These are phyloP conservation scores for Chouioia cunea DNA, from an alignment of 2,888 invertebrate species.

Conservation along the genomic window DNA sequence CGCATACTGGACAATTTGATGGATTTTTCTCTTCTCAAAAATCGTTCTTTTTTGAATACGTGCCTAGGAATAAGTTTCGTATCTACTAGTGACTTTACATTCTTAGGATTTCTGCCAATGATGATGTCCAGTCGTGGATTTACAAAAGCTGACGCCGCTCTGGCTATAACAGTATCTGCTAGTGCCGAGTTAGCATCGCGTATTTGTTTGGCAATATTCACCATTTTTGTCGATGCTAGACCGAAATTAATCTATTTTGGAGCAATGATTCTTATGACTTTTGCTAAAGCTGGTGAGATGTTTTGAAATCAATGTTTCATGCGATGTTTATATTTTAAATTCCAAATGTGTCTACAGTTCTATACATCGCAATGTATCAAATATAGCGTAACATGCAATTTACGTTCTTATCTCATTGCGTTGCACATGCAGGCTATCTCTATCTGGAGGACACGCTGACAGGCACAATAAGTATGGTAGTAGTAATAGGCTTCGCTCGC, in stretches of 20 bases:
- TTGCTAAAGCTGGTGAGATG: constrained; percentile 78
- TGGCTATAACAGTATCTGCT: constrained; percentile 79
- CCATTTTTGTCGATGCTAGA: constrained; percentile 74
- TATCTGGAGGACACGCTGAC: constrained; percentile 71
- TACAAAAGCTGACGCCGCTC: constrained; percentile 74
- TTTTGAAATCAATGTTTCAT: not conserved
- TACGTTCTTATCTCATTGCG: not conserved
- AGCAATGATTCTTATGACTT: constrained; percentile 76
- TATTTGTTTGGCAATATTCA: constrained; percentile 74
- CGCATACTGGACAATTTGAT: constrained; percentile 56
- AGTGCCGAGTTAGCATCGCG: constrained; percentile 78
- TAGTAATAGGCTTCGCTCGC: constrained; percentile 76
- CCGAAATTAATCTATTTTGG: constrained; percentile 76
- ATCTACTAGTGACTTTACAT: constrained; percentile 78
- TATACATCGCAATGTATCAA: not conserved
- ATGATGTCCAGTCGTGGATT: constrained; percentile 74
- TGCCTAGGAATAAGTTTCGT: constrained; percentile 78
- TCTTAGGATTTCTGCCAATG: constrained; percentile 78
- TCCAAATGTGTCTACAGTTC: not conserved
- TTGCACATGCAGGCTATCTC: constrained; percentile 71
- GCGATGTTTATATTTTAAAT: not conserved
- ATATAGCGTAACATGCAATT: not conserved
- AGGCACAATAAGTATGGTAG: constrained; percentile 74
- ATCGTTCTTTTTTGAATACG: constrained; percentile 72
- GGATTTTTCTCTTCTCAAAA: constrained; percentile 62